Conservation (phyloP, 2,113 vertebrate genomes). For the Pseudolaguvia tuberculata region DNA sequence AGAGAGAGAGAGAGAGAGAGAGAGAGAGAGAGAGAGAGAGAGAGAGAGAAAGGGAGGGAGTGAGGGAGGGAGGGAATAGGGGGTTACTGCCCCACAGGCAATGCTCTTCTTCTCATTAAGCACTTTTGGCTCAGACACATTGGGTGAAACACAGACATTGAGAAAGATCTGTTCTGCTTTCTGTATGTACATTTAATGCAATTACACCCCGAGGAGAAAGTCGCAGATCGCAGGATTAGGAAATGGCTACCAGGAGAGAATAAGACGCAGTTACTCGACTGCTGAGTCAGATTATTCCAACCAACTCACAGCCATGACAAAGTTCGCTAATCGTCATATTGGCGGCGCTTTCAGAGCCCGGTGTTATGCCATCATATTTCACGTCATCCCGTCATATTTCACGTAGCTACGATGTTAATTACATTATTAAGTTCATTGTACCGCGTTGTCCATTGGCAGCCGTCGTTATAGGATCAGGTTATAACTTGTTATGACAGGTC, state of each 20-base stretch:
- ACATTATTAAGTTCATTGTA: too few species aligned
- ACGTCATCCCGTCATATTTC: too few species aligned
- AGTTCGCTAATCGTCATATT: background rate
- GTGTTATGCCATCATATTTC: too few species aligned
- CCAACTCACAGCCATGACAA: background rate
- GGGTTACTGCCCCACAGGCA: slow-evolving; percentile 38
- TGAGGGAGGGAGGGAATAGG: slow-evolving; percentile 35
- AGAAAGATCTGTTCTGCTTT: background rate
- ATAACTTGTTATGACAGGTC: background rate
- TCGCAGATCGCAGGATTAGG: slow-evolving; percentile 6
- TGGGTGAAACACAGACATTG: slow-evolving; percentile 4
- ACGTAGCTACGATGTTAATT: too few species aligned
- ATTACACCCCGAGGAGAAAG: slow-evolving; percentile 23
- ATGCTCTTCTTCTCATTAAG: slow-evolving; percentile 57
- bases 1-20: slow-evolving; percentile 38
- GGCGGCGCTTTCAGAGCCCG: background rate
- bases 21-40: background rate
- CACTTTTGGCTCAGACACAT: background rate
- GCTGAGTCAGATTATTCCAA: slow-evolving; percentile 25
- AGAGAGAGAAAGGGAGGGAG: background rate
- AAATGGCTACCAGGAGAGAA: slow-evolving; percentile 18
- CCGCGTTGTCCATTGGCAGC: too few species aligned
- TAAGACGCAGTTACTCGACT: background rate
- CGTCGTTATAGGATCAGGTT: too few species aligned
- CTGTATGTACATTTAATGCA: slow-evolving; percentile 29